Evolutionary conservation across 2,113 vertebrate species (phyloP).

Genomic region (Noctilio leporinus): DNA sequence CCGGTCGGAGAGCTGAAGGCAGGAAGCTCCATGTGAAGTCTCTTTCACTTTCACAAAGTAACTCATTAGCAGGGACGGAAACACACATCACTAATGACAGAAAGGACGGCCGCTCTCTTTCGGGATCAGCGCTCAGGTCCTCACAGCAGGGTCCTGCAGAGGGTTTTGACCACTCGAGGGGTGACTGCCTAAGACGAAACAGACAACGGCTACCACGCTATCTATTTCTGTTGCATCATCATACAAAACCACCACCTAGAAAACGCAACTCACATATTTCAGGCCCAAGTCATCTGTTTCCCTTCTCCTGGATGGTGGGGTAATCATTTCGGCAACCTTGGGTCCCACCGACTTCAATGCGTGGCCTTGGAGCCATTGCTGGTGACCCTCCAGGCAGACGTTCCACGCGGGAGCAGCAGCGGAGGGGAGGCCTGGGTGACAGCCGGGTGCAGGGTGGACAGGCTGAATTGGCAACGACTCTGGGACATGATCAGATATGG

Average conservation of each 20-base stretch:
- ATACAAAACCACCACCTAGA: not conserved
- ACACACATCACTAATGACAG: not conserved
- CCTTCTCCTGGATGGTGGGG: not conserved
- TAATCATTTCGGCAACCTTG: not conserved
- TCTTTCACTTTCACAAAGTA: not conserved
- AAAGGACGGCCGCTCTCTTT: not conserved
- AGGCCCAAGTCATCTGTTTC: not conserved
- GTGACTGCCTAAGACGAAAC: not conserved
- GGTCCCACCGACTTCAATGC: not conserved
- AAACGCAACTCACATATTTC: not conserved
- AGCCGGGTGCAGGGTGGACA: not conserved
- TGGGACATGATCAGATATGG: not conserved
- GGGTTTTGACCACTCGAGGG: not conserved
- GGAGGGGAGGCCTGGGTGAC: not conserved
- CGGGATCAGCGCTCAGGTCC: not conserved
- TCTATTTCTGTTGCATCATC: not conserved
- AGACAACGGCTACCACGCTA: not conserved
- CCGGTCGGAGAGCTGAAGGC: not conserved
- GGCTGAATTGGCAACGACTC: not conserved
- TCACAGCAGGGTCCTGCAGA: not conserved
- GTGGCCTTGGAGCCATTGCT: not conserved
- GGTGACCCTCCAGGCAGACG: conserved; percentile 14
- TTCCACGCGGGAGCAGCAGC: not conserved
- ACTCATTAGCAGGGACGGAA: not conserved
- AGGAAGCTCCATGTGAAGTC: not conserved